These are phyloP conservation scores for Lytechinus pictus DNA, from an alignment of 35 echinoderm and acorn worm species.

Conservation along the genomic window DNA sequence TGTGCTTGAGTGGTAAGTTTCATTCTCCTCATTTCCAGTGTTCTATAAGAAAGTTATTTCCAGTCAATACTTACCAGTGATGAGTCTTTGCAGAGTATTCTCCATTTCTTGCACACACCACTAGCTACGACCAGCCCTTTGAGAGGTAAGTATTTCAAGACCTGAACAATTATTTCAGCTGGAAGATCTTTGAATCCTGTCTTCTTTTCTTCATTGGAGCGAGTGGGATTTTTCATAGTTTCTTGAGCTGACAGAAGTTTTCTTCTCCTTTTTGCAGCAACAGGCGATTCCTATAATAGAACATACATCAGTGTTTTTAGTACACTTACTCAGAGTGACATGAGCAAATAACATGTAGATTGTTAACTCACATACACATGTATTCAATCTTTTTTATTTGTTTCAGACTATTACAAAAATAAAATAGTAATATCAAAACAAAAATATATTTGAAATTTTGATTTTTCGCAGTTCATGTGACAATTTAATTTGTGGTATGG, in stretches of 20 bases:
- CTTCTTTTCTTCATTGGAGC: not conserved
- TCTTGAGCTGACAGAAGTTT: not conserved
- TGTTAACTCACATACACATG: too few relatives aligned
- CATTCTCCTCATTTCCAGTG: too few relatives aligned
- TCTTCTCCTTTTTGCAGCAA: not conserved
- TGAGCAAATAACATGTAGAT: too few relatives aligned
- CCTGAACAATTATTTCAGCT: not conserved
- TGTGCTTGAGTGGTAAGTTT: too few relatives aligned
- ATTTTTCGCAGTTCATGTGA: too few relatives aligned
- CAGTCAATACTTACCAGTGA: not conserved
- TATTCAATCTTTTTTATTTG: too few relatives aligned
- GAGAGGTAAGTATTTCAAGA: not conserved
- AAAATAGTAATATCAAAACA: too few relatives aligned
- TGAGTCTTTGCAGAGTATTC: not conserved
- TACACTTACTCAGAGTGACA: too few relatives aligned
- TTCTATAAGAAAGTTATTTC: not conserved
- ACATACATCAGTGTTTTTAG: not conserved
- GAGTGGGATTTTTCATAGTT: not conserved
- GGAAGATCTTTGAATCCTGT: slow-evolving; percentile 14
- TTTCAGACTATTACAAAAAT: too few relatives aligned
- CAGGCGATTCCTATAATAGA: not conserved
- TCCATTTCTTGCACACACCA: slow-evolving; percentile 34
- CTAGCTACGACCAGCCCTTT: not conserved
- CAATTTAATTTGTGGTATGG: too few relatives aligned
- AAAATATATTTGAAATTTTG: too few relatives aligned